Conservation (phyloP, 2,888 invertebrate genomes). For the Timandra comae region DNA sequence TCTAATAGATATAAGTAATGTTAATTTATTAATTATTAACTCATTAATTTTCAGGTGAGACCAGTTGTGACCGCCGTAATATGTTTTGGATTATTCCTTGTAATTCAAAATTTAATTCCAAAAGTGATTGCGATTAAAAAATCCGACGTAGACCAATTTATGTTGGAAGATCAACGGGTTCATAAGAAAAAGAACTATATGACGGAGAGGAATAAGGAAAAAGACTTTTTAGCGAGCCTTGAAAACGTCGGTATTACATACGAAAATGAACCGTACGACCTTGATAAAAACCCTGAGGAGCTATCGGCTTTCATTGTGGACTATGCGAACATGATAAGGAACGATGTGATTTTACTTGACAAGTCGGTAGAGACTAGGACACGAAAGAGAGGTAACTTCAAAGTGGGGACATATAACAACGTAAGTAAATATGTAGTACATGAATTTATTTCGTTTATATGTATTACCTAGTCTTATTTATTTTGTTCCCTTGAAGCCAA, state of each 20-base stretch:
- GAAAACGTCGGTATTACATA: conserved; percentile 38
- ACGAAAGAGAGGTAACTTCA: conserved; percentile 56
- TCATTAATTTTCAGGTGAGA: conserved; percentile 38
- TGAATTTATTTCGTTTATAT: no score
- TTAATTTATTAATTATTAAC: not conserved
- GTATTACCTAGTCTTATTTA: no score
- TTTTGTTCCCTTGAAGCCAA: no score
- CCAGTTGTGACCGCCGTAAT: conserved; percentile 32
- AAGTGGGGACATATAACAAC: conserved; percentile 39
- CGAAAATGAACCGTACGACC: conserved; percentile 30
- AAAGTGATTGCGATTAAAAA: conserved; percentile 38
- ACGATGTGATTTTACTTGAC: conserved; percentile 59
- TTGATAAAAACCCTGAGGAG: conserved; percentile 41
- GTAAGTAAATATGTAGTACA: no score
- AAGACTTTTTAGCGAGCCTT: conserved; percentile 33
- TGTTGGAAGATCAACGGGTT: conserved; percentile 47
- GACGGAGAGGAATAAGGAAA: conserved; percentile 37
- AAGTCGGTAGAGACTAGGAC: conserved; percentile 64
- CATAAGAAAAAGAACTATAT: conserved; percentile 54
- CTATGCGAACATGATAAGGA: conserved; percentile 62
- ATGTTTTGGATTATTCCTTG: conserved; percentile 40
- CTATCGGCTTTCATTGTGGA: conserved; percentile 56
- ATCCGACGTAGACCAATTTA: conserved; percentile 41
- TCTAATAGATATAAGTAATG: not conserved
- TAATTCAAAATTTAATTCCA: conserved; percentile 42